Conservation (phyloP, 2,113 vertebrate species). For the Diadophis punctatus region DNA sequence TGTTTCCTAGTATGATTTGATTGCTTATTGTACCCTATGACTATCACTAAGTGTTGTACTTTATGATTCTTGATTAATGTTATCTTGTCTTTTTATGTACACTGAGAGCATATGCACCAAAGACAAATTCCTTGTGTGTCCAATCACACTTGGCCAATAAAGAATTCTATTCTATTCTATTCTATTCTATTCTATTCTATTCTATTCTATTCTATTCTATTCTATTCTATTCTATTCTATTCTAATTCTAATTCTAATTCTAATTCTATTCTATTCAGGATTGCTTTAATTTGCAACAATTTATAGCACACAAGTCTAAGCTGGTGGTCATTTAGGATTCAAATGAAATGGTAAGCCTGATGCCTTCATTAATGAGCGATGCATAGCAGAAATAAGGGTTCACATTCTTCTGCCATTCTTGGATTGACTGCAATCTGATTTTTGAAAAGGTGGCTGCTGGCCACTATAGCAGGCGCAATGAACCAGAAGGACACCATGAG, state of each 20-base stretch:
- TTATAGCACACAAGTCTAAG: neutral
- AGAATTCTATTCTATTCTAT: too few relatives aligned
- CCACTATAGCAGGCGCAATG: neutral
- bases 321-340: neutral
- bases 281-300: neutral
- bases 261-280: neutral
- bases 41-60: too few relatives aligned
- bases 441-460: neutral
- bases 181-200: neutral
- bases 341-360: neutral
- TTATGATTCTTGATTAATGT: too few relatives aligned
- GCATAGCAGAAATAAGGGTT: neutral
- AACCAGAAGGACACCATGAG: neutral
- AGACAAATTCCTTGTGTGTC: too few relatives aligned
- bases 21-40: too few relatives aligned
- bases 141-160: too few relatives aligned
- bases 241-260: too few relatives aligned
- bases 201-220: too few relatives aligned
- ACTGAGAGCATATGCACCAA: too few relatives aligned
- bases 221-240: too few relatives aligned
- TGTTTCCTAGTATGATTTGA: too few relatives aligned
- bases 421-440: neutral
- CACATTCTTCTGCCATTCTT: neutral
- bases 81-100: too few relatives aligned
- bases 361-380: neutral